phyloP scores from a whole-genome alignment of 2,797 vertebrate species.

The Poeciliopsis turneri region DNA sequence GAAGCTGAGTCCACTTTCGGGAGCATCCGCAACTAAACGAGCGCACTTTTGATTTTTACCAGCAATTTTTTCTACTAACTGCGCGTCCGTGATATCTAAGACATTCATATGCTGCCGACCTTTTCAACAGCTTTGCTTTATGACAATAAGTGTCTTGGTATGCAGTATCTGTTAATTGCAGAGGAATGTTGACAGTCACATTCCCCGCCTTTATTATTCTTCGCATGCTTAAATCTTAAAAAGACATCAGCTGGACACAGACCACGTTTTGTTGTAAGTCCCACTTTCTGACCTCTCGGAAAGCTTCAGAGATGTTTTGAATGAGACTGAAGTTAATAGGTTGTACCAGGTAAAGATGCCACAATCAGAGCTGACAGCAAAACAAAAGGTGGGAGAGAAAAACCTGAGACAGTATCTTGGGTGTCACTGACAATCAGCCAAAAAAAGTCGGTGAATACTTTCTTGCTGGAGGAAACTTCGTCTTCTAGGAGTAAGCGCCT shows the following conservation, averaged over 20 bases:
- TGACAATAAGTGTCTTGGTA: background rate
- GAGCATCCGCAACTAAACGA: background rate
- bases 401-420: slow-evolving; percentile 54
- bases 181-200: background rate
- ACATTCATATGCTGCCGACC: background rate
- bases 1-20: background rate
- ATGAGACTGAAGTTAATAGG: slow-evolving; percentile 47
- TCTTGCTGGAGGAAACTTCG: slow-evolving; percentile 45
- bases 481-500: slow-evolving; percentile 4
- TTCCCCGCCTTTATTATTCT: background rate
- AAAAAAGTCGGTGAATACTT: slow-evolving; percentile 43
- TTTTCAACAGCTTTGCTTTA: slow-evolving; percentile 8
- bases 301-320: slow-evolving; percentile 44
- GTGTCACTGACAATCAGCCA: slow-evolving; percentile 46
- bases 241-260: background rate
- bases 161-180: slow-evolving; percentile 24
- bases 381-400: slow-evolving; percentile 26
- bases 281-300: background rate
- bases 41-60: background rate
- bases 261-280: slow-evolving; percentile 5
- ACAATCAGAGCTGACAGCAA: slow-evolving; percentile 50
- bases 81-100: background rate
- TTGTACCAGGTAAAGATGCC: slow-evolving; percentile 3
- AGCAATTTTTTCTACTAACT: background rate
- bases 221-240: background rate